Evolutionary conservation across 2,113 vertebrate genomes (phyloP).

Genomic region (Aldabrachelys gigantea): DNA sequence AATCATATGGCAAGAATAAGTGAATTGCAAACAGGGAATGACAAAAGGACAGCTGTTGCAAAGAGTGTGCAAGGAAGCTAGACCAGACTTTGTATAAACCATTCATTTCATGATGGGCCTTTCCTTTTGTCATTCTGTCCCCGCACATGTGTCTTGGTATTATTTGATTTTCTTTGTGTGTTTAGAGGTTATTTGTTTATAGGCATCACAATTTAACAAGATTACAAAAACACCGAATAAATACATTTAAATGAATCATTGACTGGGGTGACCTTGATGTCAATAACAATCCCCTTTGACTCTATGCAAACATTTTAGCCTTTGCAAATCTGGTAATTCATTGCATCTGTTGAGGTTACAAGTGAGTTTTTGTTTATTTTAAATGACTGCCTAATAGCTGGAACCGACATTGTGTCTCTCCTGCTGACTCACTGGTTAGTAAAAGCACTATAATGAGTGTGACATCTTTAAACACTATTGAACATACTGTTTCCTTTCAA

Average conservation of each 20-base stretch:
- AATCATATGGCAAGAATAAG: background rate
- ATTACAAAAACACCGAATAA: slow-evolving; percentile 61
- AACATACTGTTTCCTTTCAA: slow-evolving; percentile 61
- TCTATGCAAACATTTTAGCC: slow-evolving; percentile 56
- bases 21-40: background rate
- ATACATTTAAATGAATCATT: slow-evolving; percentile 18
- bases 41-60: background rate
- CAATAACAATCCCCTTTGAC: slow-evolving; percentile 51
- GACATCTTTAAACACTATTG: slow-evolving; percentile 58
- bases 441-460: slow-evolving; percentile 55
- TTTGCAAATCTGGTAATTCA: slow-evolving; percentile 59
- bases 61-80: background rate
- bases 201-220: slow-evolving; percentile 18
- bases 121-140: background rate
- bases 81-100: background rate
- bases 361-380: slow-evolving; percentile 61
- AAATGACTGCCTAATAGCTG: slow-evolving; percentile 66
- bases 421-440: slow-evolving; percentile 70
- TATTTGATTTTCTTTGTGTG: slow-evolving; percentile 6
- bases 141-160: background rate
- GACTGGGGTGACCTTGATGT: slow-evolving; percentile 63
- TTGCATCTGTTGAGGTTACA: slow-evolving; percentile 65
- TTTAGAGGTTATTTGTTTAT: slow-evolving; percentile 34
- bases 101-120: background rate
- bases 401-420: slow-evolving; percentile 53